Evolutionary conservation across 1,140 invertebrate species (phyloP).

Genomic region (Triops longicaudatus): DNA sequence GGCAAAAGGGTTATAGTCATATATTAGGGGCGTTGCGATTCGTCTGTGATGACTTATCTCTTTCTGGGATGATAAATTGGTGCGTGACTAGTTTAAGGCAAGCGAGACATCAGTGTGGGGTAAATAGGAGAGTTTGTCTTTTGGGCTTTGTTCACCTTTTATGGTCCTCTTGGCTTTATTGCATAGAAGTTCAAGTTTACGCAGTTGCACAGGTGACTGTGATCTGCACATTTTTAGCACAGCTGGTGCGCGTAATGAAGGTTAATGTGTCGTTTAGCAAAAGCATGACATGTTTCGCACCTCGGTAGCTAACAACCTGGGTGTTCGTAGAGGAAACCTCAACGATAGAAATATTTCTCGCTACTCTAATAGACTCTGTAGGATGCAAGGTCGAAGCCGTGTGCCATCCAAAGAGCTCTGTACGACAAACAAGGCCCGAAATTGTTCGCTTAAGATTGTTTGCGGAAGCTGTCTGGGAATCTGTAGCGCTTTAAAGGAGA

Average conservation of each 20-base stretch:
- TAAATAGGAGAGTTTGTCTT: background rate
- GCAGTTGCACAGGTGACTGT: background rate
- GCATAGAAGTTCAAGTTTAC: background rate
- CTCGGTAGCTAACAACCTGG: background rate
- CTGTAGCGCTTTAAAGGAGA: background rate
- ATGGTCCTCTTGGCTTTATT: background rate
- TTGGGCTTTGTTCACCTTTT: background rate
- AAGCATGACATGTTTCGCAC: background rate
- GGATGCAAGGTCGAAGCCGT: too few species aligned
- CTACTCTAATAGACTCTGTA: too few species aligned
- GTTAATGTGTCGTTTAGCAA: background rate
- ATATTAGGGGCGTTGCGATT: conserved; percentile 11
- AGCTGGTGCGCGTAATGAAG: background rate
- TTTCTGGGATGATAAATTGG: background rate
- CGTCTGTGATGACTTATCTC: conserved; percentile 1
- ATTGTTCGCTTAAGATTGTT: background rate
- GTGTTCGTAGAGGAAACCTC: too few species aligned
- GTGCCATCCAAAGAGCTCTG: too few species aligned
- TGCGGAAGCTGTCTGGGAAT: conserved; percentile 10
- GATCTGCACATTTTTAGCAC: conserved; percentile 8
- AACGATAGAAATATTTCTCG: too few species aligned
- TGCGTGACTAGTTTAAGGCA: conserved; percentile 9
- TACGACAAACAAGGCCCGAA: too few species aligned
- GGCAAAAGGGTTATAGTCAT: conserved; percentile 8
- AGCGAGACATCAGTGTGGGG: background rate